phyloP scores from a whole-genome alignment of 2,888 invertebrate species.

The Fragum sueziense region DNA sequence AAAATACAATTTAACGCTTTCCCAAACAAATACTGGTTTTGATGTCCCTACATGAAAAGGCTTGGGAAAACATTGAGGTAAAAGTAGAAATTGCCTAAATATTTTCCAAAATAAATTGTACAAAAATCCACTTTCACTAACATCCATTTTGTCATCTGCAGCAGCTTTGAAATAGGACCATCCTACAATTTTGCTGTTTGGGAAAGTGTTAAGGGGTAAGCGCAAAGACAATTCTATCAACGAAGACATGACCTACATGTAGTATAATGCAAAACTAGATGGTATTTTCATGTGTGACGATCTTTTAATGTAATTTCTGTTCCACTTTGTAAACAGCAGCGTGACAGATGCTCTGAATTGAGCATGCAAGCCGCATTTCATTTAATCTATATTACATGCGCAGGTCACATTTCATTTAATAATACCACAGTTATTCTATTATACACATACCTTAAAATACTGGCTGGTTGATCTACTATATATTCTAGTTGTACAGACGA shows the following conservation, averaged over 20 bases:
- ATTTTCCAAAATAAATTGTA: background rate
- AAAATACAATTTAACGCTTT: background rate
- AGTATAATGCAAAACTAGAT: too few species aligned
- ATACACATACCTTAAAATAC: constrained; percentile 31
- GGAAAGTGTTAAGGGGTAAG: too few species aligned
- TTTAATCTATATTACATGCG: background rate
- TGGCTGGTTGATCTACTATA: constrained; percentile 61
- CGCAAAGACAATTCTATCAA: too few species aligned
- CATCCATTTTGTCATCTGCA: too few species aligned
- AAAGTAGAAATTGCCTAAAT: background rate
- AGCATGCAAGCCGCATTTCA: background rate
- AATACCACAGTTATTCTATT: background rate
- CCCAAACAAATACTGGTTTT: too few species aligned
- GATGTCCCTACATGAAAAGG: too few species aligned
- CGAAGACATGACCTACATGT: too few species aligned
- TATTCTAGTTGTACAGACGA: constrained; percentile 71
- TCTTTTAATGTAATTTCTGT: background rate
- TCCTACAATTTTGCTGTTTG: too few species aligned
- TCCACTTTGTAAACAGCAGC: background rate
- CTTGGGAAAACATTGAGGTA: too few species aligned
- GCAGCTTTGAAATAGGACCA: too few species aligned
- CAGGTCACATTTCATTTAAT: background rate
- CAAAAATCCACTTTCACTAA: too few species aligned
- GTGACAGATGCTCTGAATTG: background rate
- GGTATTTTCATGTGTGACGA: too few species aligned